Base-by-base conservation (phyloP, 2,888 invertebrate genomes). In the Opisthograptis luteolata region DNA sequence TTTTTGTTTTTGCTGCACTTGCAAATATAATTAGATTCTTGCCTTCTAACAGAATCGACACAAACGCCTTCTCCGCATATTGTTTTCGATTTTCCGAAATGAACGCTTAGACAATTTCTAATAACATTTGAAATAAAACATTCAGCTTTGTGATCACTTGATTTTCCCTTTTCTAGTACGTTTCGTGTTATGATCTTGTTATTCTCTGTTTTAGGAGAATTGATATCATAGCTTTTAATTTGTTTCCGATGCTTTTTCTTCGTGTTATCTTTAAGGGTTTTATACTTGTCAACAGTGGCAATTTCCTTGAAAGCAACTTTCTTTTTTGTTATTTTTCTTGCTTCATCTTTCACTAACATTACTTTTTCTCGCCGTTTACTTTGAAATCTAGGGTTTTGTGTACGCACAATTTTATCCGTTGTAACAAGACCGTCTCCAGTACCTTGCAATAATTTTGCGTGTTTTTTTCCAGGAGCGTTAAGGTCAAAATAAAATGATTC, bases 11-110 rank as follows among this genome's bases (percentile, higher is more conserved):
- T 25, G 0, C 34, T 14, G 34, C 75, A 73, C 44, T 64, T 68
- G 47, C 71, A 70, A 27, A 48, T 50, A 42, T 73, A 73, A 40
- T 58, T 47, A 0, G 32, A 47, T 10, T 53, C 41, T 36, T 60
- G 58, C 1, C 41, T 32, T 40, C 49, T 56, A 9, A 8, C 22
- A n/a, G 47, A 43, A 35, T 62, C 39, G 14, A 19, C 25, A 45
- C 62, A 61, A 12, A n/a, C n/a, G n/a, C n/a, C n/a, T n/a, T n/a
- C n/a, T n/a, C n/a, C n/a, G n/a, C n/a, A n/a, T 8, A 15, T n/a
- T 13, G 12, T 28, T 13, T 20, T n/a, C n/a, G n/a, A n/a, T n/a
- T n/a, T 20, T 4, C n/a, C n/a, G n/a, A n/a, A n/a, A n/a, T n/a
- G n/a, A n/a, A n/a, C n/a, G n/a, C n/a, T n/a, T n/a, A n/a, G n/a